Conservation (phyloP, 2,113 vertebrate species). For the Pitta sordida region DNA sequence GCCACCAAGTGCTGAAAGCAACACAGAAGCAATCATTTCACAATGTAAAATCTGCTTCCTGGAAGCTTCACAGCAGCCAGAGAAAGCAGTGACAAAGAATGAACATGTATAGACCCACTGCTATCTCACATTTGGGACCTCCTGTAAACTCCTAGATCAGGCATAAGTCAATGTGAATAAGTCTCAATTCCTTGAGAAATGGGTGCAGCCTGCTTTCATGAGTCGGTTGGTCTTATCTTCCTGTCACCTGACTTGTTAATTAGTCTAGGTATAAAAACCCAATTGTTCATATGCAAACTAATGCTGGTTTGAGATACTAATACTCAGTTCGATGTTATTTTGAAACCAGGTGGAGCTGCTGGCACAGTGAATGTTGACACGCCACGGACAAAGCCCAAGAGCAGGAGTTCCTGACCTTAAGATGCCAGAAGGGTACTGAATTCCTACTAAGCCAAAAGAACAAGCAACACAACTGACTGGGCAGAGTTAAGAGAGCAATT, state of each 20-base stretch:
- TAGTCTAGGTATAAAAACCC: neutral
- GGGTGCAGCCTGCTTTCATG: neutral
- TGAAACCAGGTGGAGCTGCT: neutral
- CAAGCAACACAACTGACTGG: neutral
- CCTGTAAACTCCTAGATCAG: neutral
- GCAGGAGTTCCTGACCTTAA: neutral
- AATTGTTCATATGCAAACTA: neutral
- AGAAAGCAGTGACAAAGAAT: neutral
- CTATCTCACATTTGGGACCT: neutral
- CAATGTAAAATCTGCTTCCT: neutral
- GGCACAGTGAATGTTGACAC: neutral
- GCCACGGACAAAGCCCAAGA: neutral
- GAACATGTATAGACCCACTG: neutral
- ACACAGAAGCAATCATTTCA: neutral
- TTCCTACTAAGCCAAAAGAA: neutral
- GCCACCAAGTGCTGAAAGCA: neutral
- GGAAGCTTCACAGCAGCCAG: neutral
- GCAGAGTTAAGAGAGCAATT: neutral
- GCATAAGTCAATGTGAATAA: neutral
- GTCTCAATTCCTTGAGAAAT: neutral
- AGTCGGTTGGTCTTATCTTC: neutral
- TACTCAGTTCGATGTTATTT: neutral
- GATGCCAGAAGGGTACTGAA: accelerated
- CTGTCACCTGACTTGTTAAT: neutral
- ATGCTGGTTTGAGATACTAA: neutral